A percentile compares a stretch with the other conserved stretches of the same genome.
These are phyloP conservation scores for Microctonus aethiopoides DNA, from an alignment of 2,888 invertebrate species.

Conservation along the genomic window DNA sequence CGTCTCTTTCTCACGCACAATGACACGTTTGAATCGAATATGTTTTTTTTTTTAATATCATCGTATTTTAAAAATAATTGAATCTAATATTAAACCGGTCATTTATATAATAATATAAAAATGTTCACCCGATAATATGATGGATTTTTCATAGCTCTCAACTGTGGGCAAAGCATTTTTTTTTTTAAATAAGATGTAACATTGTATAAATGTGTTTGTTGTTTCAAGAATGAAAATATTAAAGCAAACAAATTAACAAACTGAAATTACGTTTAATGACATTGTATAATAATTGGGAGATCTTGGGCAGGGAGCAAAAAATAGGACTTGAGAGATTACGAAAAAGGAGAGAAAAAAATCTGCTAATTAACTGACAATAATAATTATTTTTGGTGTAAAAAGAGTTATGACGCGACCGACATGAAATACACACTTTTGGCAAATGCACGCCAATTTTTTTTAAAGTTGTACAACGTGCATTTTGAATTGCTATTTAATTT, in stretches of 20 bases:
- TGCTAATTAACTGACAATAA: not conserved
- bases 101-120: not conserved
- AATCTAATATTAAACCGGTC: not conserved
- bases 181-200: not conserved
- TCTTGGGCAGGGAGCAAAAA: not conserved
- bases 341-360: not conserved
- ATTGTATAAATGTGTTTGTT: not conserved
- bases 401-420: slow-evolving; percentile 24
- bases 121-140: not conserved
- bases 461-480: not conserved
- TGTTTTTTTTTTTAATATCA: not conserved
- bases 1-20: not conserved
- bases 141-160: not conserved
- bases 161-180: not conserved
- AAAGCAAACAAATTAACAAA: not conserved
- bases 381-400: not conserved
- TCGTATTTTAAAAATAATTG: not conserved
- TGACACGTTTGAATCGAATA: not conserved
- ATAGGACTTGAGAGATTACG: not conserved
- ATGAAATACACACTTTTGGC: not conserved
- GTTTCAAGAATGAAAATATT: not conserved
- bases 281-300: not conserved
- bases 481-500: not conserved
- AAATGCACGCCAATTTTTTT: not conserved
- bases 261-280: not conserved